Base-by-base conservation (phyloP, 2,797 vertebrate species). In the Melanotaenia boesemani region DNA sequence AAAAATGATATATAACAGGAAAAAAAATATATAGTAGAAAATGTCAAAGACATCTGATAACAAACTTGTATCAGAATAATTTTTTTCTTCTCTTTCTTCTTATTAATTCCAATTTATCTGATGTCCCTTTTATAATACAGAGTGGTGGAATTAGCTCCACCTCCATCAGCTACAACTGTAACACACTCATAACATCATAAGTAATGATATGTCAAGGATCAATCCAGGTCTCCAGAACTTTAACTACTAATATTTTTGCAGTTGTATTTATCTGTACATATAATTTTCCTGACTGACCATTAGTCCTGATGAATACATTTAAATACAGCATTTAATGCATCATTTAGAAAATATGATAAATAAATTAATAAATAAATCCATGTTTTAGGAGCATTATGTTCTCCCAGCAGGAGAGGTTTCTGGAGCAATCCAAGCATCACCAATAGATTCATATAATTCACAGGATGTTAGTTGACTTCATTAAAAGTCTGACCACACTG, bases 391-490 rank as follows among this genome's bases (percentile, higher is more conserved):
- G 13, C 8, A 30, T n/a, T n/a, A 13, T 50, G 44, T 36, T 39
- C 54, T n/a, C 22, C 39, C 11, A 52, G 63, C 6, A 60, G 52
- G 36, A 34, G 11, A 65, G 12, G 36, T 50, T 18, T 55, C 20
- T 18, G 13, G 7, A 12, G 10, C 48, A 75, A 62, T 70, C 12
- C 58, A 16, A 50, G 34, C 13, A 60, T 8, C 52, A 30, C 8
- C 20, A 68, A 39, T 68, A 72, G 39, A 16, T 59, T 63, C 39
- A 26, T 12, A 50, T 10, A 24, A 20, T 34, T 34, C 32, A 34
- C 32, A 71, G 39, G 68, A 55, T 52, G 22, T 16, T 36, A 78
- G 55, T 39, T 70, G 4, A 16, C 54, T 68, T 64, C 34, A 62
- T 32, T 50, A 15, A 22, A 69, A 70, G 50, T 39, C 12, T 37